Percentiles rank a stretch among this genome's conserved stretches.
Evolutionary conservation across 2,888 invertebrate genomes (phyloP).

Genomic region (Augiades crinisus): DNA sequence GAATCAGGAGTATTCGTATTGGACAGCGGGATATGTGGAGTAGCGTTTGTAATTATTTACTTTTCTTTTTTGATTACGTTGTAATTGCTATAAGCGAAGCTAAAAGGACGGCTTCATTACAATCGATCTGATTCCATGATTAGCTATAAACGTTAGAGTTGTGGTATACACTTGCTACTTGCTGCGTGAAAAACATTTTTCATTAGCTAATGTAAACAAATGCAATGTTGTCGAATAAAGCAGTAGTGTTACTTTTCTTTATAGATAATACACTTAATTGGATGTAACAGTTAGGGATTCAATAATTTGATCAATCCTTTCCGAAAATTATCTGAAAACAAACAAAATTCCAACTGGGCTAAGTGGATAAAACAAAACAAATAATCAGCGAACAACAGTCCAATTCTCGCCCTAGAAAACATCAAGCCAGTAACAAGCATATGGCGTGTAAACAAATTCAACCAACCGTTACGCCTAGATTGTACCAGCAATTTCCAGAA

Average conservation of each 20-base stretch:
- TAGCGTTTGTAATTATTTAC: not conserved
- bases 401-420: slow-evolving; percentile 4
- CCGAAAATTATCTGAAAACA: too few species aligned
- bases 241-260: too few species aligned
- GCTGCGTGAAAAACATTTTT: too few species aligned
- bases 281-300: too few species aligned
- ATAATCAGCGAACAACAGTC: not conserved
- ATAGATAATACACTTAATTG: too few species aligned
- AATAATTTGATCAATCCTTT: too few species aligned
- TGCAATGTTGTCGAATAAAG: too few species aligned
- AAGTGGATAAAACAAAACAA: not conserved
- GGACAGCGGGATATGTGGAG: slow-evolving; percentile 55
- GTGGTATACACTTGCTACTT: too few species aligned
- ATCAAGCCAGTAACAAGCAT: slow-evolving; percentile 15
- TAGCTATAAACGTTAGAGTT: too few species aligned
- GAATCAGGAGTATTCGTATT: slow-evolving; percentile 54
- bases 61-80: not conserved
- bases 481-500: slow-evolving; percentile 14
- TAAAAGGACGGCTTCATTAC: not conserved
- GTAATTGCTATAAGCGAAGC: not conserved
- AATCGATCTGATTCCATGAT: too few species aligned
- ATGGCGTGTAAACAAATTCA: slow-evolving; percentile 13
- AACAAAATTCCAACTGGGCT: not conserved
- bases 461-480: slow-evolving; percentile 10
- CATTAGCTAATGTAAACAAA: too few species aligned